phyloP scores from a whole-genome alignment of 1,140 invertebrate genomes.

The Neoseiulus cucumeris region DNA sequence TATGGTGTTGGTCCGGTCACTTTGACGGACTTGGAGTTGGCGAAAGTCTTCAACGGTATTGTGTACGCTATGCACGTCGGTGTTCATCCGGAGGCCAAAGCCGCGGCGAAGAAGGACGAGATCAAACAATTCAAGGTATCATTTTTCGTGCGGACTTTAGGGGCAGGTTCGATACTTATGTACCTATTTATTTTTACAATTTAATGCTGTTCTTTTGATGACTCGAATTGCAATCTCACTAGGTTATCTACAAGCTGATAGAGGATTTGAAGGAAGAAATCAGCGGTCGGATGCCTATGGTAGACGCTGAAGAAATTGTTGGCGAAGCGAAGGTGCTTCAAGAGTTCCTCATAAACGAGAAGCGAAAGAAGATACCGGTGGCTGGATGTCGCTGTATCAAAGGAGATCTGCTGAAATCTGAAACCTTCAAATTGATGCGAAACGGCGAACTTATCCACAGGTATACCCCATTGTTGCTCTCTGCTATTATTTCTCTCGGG shows the following conservation, averaged over 20 bases:
- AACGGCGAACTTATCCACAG: conserved; percentile 45
- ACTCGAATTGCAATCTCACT: not conserved
- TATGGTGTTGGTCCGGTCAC: conserved; percentile 69
- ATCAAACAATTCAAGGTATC: conserved; percentile 43
- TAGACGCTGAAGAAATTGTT: conserved; percentile 49
- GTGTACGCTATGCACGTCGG: conserved; percentile 33
- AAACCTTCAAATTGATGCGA: conserved; percentile 45
- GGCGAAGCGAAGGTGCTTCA: conserved; percentile 69
- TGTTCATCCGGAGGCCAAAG: conserved; percentile 29
- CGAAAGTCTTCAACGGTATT: conserved; percentile 51
- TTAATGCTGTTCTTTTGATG: not conserved
- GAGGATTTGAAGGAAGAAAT: conserved; percentile 68
- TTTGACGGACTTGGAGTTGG: conserved; percentile 63
- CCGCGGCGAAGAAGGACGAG: conserved; percentile 36
- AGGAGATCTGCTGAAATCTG: conserved; percentile 48
- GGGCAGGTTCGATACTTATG: not conserved
- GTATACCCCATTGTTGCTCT: conserved; percentile 34
- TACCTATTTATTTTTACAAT: not conserved
- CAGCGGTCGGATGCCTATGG: conserved; percentile 43
- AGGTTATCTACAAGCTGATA: conserved; percentile 70
- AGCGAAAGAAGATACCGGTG: conserved; percentile 56
- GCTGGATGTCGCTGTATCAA: conserved; percentile 67
- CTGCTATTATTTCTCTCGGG: not conserved
- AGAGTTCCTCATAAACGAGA: conserved; percentile 59
- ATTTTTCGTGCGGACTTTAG: not conserved